phyloP scores from a whole-genome alignment of 2,797 vertebrate species.

The Eupleurogrammus muticus region DNA sequence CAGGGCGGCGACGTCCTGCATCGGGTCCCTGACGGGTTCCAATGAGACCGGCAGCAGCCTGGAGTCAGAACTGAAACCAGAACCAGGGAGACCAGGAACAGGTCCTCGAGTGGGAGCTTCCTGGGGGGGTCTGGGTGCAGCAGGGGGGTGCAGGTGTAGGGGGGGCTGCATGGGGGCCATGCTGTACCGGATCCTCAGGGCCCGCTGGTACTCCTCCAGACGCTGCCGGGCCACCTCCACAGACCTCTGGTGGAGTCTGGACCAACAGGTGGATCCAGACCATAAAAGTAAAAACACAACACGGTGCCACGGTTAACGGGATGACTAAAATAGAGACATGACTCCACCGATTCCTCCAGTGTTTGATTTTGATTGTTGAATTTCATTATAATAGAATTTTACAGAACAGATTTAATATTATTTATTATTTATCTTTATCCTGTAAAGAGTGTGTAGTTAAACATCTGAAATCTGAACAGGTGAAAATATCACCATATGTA shows the following conservation, averaged over 20 bases:
- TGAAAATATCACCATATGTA: too few species aligned
- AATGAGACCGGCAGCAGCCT: background rate
- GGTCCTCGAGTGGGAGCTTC: constrained; percentile 28
- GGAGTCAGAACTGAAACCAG: background rate
- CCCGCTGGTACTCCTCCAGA: constrained; percentile 89
- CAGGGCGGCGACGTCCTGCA: background rate
- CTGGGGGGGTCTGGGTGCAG: constrained; percentile 8
- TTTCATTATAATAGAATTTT: too few species aligned
- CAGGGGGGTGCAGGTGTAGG: too few species aligned
- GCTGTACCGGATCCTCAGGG: constrained; percentile 80
- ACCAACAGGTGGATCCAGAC: background rate
- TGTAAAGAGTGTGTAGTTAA: too few species aligned
- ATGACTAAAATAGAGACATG: too few species aligned
- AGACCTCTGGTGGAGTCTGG: constrained; percentile 87
- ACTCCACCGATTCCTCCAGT: too few species aligned
- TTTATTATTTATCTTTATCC: too few species aligned
- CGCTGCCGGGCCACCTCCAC: constrained; percentile 85
- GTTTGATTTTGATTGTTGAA: too few species aligned
- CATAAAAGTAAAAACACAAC: too few species aligned
- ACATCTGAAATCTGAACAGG: too few species aligned
- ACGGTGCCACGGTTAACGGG: too few species aligned
- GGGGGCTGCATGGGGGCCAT: constrained; percentile 17
- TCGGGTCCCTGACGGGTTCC: constrained; percentile 9
- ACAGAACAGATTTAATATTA: too few species aligned
- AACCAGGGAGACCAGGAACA: background rate